A percentile compares a stretch with the other conserved stretches of the same genome.
Conservation (phyloP, 2,888 invertebrate genomes). For the Eurois occulta region DNA sequence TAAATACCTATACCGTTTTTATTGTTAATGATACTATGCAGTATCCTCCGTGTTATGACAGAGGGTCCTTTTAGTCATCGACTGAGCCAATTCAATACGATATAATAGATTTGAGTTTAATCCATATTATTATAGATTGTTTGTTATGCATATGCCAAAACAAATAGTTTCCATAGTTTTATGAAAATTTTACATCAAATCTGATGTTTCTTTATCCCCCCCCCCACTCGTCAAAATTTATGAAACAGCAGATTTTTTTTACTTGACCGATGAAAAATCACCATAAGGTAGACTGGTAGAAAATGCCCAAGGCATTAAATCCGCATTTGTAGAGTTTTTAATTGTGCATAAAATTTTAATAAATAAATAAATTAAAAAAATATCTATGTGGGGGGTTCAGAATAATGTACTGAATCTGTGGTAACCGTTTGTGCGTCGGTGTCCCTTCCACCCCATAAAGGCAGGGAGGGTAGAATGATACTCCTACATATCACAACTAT, state of each 20-base stretch:
- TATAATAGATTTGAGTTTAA: background rate
- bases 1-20: too few relatives aligned
- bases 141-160: background rate
- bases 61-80: background rate
- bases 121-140: background rate
- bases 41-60: background rate
- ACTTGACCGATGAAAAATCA: background rate
- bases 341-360: too few relatives aligned
- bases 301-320: too few relatives aligned
- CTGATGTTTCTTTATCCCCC: too few relatives aligned
- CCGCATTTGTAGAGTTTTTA: too few relatives aligned
- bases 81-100: background rate
- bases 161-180: background rate
- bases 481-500: slow-evolving; percentile 25
- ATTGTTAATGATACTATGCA: background rate
- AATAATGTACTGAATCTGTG: too few relatives aligned
- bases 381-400: too few relatives aligned
- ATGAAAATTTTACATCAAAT: background rate
- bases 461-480: background rate
- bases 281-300: too few relatives aligned
- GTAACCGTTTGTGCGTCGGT: too few relatives aligned
- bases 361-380: too few relatives aligned
- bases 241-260: background rate
- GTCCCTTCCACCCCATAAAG: too few relatives aligned
- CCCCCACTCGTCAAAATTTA: background rate